Base-by-base conservation (phyloP, 1,140 invertebrate genomes). In the Brevipalpus yothersi region DNA sequence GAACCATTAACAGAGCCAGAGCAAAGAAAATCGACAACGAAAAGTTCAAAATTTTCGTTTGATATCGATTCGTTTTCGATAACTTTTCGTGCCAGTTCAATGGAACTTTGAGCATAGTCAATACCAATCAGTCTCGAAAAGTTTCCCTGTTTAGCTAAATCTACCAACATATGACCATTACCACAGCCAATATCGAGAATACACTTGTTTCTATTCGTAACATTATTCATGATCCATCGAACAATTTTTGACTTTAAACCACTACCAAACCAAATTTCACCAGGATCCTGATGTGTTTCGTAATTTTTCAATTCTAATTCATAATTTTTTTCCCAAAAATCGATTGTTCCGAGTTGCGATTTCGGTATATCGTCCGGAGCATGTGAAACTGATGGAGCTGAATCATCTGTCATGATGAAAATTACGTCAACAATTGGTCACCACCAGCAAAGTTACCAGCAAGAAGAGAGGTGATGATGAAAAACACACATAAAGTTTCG, bases 131-230 rank as follows among this genome's bases (percentile, higher is more conserved):
- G 68, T 66, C 84, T 77, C 7, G 67, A 76, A 69, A 81, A 93
- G 5, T 31, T 31, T 3, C 81, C 83, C 69, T 81, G 76, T 59
- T 78, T 63, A n/a, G 45, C 56, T 65, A 94, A 68, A 68, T 84
- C 80, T 15, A 86, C 72, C 2, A 92, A 71, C 54, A 86, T 77
- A 72, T 83, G 82, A 17, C 87, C 91, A 74, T 96, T 96, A 2
- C 91, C 91, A 70, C 85, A 91, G 13, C 90, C 83, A 69, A 79
- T n/a, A 65, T 80, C 79, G 31, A 79, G 61, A 41, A 78, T 69
- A 10, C 21, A 19, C n/a, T 9, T n/a, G n/a, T 17, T 2, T 31
- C 1, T 21, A 17, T 78, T 71, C 43, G 84, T 79, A 61, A 81
- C 83, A 57, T 81, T 81, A 70, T 84, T 81, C 11, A 88, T 88